Percentiles rank a stretch among this genome's conserved stretches.
These are phyloP conservation scores for Drosophila melanica DNA, from an alignment of 1,140 invertebrate species.

Conservation along the genomic window DNA sequence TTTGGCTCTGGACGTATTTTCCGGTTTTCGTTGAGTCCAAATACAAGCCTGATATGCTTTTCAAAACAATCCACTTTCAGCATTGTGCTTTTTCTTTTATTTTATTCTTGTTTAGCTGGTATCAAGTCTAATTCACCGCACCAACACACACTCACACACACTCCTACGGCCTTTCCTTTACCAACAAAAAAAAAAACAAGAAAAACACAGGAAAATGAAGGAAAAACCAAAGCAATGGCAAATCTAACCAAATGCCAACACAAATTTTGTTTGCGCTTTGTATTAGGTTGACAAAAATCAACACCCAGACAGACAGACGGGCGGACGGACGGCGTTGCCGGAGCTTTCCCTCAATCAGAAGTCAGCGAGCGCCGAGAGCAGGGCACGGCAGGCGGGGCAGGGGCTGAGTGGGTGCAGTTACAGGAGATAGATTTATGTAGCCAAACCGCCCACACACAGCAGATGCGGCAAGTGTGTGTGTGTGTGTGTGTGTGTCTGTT, in stretches of 20 bases:
- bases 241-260: constrained; percentile 76
- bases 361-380: constrained; percentile 13
- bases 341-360: constrained; percentile 40
- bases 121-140: constrained; percentile 16
- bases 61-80: neutral
- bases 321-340: constrained; percentile 22
- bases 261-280: constrained; percentile 78
- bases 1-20: no score
- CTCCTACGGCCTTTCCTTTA: neutral
- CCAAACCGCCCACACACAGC: constrained; percentile 31
- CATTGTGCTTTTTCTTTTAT: neutral
- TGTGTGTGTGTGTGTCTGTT: constrained; percentile 13
- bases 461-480: neutral
- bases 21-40: neutral
- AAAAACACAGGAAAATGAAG: neutral
- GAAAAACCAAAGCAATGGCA: constrained; percentile 37
- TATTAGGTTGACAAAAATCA: constrained; percentile 80
- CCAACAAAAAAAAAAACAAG: neutral
- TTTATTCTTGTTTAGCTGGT: constrained; percentile 5
- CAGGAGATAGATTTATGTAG: constrained; percentile 41
- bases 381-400: neutral
- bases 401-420: neutral
- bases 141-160: neutral
- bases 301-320: constrained; percentile 43
- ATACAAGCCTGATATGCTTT: neutral